Base-by-base conservation (phyloP, 1,140 invertebrate genomes). In the Limonius californicus region DNA sequence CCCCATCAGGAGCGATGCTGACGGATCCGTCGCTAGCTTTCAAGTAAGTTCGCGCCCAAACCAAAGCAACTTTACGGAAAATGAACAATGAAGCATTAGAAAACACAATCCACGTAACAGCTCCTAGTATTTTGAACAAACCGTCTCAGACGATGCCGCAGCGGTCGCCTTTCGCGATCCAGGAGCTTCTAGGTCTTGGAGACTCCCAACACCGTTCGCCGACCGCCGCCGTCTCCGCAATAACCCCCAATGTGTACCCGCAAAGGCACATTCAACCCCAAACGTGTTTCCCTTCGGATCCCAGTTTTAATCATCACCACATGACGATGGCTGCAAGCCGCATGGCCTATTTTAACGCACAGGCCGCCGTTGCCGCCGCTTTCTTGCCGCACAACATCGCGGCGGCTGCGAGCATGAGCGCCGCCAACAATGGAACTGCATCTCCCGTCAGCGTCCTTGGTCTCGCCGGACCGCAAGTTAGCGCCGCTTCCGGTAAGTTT, bases 141-240 rank as follows among this genome's bases (percentile, higher is more conserved):
- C 73, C 75, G 35, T 70, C 74, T 27, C 75, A 76, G 64, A 75
- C 80, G 58, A 85, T 89, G 82, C 90, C 90, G 65, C 91, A 94
- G 78, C 82, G 92, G 68, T 92, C 90, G 65, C 91, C 92, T 14
- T 95, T 95, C 79, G 92, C 90, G 66, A 95, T 95, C 73, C 92
- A 95, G 77, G 92, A 95, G 80, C 82, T 95, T 67, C 80, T 95
- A 69, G 92, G 92, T 0, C 78, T 95, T 32, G 87, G 87, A 61
- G 81, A 61, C 75, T 80, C 53, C 73, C 78, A 59, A 74, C 77
- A 21, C 76, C 76, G 57, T 75, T 82, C 71, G 2, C 81, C 82
- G 2, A 75, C 80, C 32, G 77, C 81, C 2, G 78, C 80, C 0
- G 76, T 77, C 8, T 77, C 76, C 0, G 75, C 76, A 0, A 76